These are phyloP conservation scores for Chymomyza amoena DNA, from an alignment of 2,888 invertebrate genomes.

Conservation along the genomic window DNA sequence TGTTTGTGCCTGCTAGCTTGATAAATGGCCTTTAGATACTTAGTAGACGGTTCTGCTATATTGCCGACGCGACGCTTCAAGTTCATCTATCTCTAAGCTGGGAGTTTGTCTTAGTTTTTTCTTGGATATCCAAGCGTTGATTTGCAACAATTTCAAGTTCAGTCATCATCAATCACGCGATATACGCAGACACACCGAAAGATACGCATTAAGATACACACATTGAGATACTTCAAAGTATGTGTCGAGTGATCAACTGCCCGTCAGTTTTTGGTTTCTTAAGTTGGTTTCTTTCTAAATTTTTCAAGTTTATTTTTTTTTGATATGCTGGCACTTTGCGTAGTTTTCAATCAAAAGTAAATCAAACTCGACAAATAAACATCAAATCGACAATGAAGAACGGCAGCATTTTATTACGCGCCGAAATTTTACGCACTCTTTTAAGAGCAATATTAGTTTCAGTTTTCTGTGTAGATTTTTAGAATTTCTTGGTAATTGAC, in stretches of 20 bases:
- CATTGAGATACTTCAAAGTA: conserved; percentile 57
- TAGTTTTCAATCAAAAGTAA: conserved; percentile 63
- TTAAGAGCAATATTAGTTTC: too few species aligned
- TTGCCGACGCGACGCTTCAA: background rate
- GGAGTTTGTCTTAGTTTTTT: background rate
- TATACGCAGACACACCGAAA: conserved; percentile 20
- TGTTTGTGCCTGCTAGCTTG: conserved; percentile 15
- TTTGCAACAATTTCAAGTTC: conserved; percentile 55
- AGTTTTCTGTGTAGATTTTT: too few species aligned
- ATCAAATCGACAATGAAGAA: conserved; percentile 29
- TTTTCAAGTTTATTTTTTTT: conserved; percentile 17
- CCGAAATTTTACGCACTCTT: background rate
- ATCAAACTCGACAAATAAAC: conserved; percentile 68
- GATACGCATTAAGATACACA: conserved; percentile 18
- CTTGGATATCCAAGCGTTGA: conserved; percentile 3
- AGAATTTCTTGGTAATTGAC: too few species aligned
- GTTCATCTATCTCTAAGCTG: background rate
- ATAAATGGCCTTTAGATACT: conserved; percentile 56
- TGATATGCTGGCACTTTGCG: conserved; percentile 42
- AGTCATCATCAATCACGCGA: conserved; percentile 65
- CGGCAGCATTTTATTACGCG: background rate
- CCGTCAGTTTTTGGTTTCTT: conserved; percentile 33
- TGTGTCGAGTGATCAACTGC: conserved; percentile 37
- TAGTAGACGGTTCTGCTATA: background rate
- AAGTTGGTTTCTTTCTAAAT: conserved; percentile 51